Base-by-base conservation (phyloP, 2,113 vertebrate genomes). In the Neopipo cinnamomea region DNA sequence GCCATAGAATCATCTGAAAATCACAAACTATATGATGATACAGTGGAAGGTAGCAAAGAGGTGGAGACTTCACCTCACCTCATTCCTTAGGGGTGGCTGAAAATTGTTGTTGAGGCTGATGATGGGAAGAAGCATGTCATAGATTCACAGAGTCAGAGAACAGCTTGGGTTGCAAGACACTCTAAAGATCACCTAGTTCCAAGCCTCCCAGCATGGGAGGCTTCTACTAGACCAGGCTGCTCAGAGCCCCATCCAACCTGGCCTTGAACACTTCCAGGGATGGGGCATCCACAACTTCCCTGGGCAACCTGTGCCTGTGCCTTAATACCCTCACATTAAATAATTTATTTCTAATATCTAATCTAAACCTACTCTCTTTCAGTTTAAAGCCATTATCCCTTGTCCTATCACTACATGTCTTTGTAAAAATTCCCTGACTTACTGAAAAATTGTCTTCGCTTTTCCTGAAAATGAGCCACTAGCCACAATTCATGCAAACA, bases 31-130 rank as follows among this genome's bases (percentile, higher is more conserved):
- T 15, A 11, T 23, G 37, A 74, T 14, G 44, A 68, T 42, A 41
- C 0, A 0, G 37, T 61, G 5, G 31, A 76, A 89, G 18, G 24
- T 21, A 39, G 15, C 33, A 44, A 46, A 68, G 53, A 67, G 13
- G 0, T 16, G 3, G 58, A 91, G 8, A 73, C 15, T 21, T 53
- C 1, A 2, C 18, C 23, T 70, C 1, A 2, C 55, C 55, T 65
- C 0, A 0, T 12, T 81, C 42, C 28, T 77, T 49, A 18, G 11
- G 41, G 16, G 66, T 22, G 23, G 33, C 33, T 19, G 8, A 53
- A 84, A 77, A 25, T 9, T 49, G 31, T 9, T 56, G 19, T 58
- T 86, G 68, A 67, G 61, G 35, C 23, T 65, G 78, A 21, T 2
- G 2, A 14, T 33, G 17, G 35, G 24, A 87, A 89, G 63, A 27